Base-by-base conservation (phyloP, 1,140 invertebrate species). In the Helicoverpa armigera region DNA sequence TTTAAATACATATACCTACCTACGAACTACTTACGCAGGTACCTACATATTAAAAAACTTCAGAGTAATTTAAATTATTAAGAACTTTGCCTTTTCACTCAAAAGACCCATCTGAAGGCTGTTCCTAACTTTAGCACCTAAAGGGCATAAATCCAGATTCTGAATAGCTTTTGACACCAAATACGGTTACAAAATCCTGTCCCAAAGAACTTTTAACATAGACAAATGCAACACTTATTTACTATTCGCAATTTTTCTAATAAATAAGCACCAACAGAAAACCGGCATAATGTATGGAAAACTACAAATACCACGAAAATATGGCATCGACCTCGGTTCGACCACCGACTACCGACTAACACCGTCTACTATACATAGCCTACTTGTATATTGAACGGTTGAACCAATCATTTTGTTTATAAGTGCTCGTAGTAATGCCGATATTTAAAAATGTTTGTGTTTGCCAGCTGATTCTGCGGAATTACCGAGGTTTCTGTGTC, bases 261-360 rank as follows among this genome's bases (percentile, higher is more conserved):
- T 67, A 14, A 16, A n/a, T 43, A 67, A 16, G 63, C 54, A 16
- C n/a, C n/a, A 18, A 5, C 63, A 14, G 14, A n/a, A 35, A 23
- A 69, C 65, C 58, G 12, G n/a, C 16, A 16, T 50, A 16, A 50
- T 48, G 31, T 65, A 65, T 48, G 65, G 65, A 69, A 69, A 69
- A 50, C 43, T 48, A 48, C 43, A 11, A 69, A 50, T 69, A 18
- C 43, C 43, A n/a, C 43, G 12, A 23, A 69, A 69, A 69, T 69
- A 69, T 69, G 65, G n/a, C 65, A 69, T 18, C 65, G 65, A 69
- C 65, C 65, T 69, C 65, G 65, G n/a, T 7, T 10, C 61, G 61
- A 65, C 43, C 65, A 69, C 3, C 60, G 60, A 63, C 35, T 35
- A 67, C 63, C 63, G 65, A 69, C 43, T 67, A 67, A 67, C 18